A percentile compares a stretch with the other conserved stretches of the same genome.
Conservation (phyloP, 2,888 invertebrate species). For the Trissolcus brochymenae region DNA sequence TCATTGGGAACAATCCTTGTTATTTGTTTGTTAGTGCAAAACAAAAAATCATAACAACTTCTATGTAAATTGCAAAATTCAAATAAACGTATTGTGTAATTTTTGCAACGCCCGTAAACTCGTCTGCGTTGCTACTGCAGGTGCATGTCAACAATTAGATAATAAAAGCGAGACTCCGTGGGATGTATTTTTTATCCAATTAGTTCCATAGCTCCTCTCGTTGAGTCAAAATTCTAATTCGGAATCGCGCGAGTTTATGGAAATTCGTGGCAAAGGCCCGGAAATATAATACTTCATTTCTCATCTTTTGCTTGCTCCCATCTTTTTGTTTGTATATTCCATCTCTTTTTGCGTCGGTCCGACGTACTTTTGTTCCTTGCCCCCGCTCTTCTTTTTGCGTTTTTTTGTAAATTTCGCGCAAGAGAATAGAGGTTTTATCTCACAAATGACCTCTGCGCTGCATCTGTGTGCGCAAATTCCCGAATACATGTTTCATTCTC, state of each 20-base stretch:
- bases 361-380: conserved; percentile 31
- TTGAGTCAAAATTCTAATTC: conserved; percentile 44
- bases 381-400: conserved; percentile 11
- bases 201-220: conserved; percentile 25
- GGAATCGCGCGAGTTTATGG: conserved; percentile 45
- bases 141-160: conserved; percentile 14
- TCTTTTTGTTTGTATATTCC: conserved; percentile 25
- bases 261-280: conserved; percentile 44
- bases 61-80: too few species aligned
- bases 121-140: conserved; percentile 4
- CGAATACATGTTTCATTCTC: conserved; percentile 55
- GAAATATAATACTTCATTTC: conserved; percentile 55
- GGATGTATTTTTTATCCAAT: conserved; percentile 45
- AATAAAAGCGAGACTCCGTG: conserved; percentile 26
- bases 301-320: conserved; percentile 27
- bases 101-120: too few species aligned
- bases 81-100: too few species aligned
- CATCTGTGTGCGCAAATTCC: conserved; percentile 33
- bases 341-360: conserved; percentile 18
- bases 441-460: conserved; percentile 50
- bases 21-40: too few species aligned
- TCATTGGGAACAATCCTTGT: too few species aligned
- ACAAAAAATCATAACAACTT: too few species aligned
- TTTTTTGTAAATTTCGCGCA: conserved; percentile 47
- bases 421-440: conserved; percentile 50